Evolutionary conservation across 2,888 invertebrate genomes (phyloP), one percentile per base, ranked within the genome.

Genomic region (Synergus umbraculus): DNA sequence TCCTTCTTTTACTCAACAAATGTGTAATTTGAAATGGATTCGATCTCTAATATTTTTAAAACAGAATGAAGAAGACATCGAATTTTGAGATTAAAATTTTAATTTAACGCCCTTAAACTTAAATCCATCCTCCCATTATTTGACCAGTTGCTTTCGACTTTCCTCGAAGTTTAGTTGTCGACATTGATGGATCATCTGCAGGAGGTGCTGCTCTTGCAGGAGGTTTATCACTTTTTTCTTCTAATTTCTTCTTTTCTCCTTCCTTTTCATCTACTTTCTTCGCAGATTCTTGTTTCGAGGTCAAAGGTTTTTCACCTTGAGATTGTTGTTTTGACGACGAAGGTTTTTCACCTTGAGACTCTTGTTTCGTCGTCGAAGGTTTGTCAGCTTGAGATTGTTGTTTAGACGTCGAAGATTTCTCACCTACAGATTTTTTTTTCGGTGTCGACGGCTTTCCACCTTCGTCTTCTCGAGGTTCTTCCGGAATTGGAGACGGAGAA

Each of bases 81-180:
- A 22, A 22, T 22, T 22, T 22, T 22, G 22, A 22, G 22, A 22
- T 22, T 22, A 22, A 22, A 22, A 22, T 22, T 22, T 22, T 22
- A 22, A 22, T 22, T 22, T 22, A 22, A 22, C 22, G 22, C 22
- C 22, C 22, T 22, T 22, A 22, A 22, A 22, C 22, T 22, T 94
- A 96, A 78, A 96, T 93, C 96, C 96, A 96, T 1, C 96, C 96
- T 18, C 96, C 95, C 82, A 96, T 94, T 83, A 95, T 93, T 92
- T 95, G 95, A 0, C 96, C 96, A 0, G 96, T 96, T 0, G 95
- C 95, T 88, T 95, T 96, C 3, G 96, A 96, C 89, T 95, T 96
- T 13, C 96, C 96, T 37, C 91, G 86, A 37, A 90, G 87, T 86
- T 92, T 92, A 80, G 94, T 94, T 49, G 93, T 93, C 0, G 93